Percentiles rank a stretch among this genome's conserved stretches.
Conservation (phyloP, 2,797 vertebrate species). For the Hippoglossus hippoglossus region DNA sequence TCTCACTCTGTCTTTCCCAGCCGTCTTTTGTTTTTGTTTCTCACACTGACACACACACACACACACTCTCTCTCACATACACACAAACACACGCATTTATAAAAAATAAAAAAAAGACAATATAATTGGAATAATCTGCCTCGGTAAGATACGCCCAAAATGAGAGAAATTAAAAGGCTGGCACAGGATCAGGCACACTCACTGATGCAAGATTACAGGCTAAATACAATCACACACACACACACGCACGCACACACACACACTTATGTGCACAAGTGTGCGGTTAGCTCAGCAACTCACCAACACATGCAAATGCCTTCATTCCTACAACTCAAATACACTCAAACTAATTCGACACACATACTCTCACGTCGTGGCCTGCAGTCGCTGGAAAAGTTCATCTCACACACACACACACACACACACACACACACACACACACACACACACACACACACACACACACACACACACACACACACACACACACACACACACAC, state of each 20-base stretch:
- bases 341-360: not conserved
- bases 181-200: slow-evolving; percentile 61
- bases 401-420: slow-evolving; percentile 36
- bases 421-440: slow-evolving; percentile 20
- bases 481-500: slow-evolving; percentile 22
- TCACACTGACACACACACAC: slow-evolving; percentile 18
- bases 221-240: slow-evolving; percentile 49
- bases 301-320: slow-evolving; percentile 39
- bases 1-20: slow-evolving; percentile 62
- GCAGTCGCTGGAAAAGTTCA: slow-evolving; percentile 48
- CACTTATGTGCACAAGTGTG: slow-evolving; percentile 20
- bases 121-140: slow-evolving; percentile 73
- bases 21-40: slow-evolving; percentile 59
- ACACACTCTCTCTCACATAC: not conserved
- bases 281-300: slow-evolving; percentile 42
- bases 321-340: slow-evolving; percentile 35
- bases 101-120: slow-evolving; percentile 48
- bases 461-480: slow-evolving; percentile 20
- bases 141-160: slow-evolving; percentile 66
- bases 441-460: slow-evolving; percentile 31
- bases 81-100: slow-evolving; percentile 18
- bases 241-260: slow-evolving; percentile 17
- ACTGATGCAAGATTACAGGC: slow-evolving; percentile 72
- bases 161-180: slow-evolving; percentile 72
- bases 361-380: slow-evolving; percentile 19